Evolutionary conservation across 2,797 vertebrate genomes (phyloP).

Genomic region (Avahi laniger): DNA sequence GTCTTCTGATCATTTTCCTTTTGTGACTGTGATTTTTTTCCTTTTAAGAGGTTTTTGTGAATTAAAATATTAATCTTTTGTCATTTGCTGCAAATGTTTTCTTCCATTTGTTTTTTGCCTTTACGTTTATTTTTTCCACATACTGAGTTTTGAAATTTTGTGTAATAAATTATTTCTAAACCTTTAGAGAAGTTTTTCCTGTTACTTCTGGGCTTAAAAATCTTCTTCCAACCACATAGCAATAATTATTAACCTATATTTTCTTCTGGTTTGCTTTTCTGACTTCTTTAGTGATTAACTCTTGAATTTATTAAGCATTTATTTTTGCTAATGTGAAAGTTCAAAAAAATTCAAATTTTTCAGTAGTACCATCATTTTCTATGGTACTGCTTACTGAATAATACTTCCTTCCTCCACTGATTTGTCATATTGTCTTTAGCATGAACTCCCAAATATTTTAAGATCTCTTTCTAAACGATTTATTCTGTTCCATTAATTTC

Average conservation of each 20-base stretch:
- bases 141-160: slow-evolving; percentile 8
- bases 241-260: not conserved
- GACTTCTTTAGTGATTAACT: not conserved
- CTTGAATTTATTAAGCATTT: not conserved
- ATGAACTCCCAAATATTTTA: not conserved
- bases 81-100: not conserved
- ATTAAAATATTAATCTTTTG: slow-evolving; percentile 24
- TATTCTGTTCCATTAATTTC: not conserved
- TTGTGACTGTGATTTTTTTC: slow-evolving; percentile 25
- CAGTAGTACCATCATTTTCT: not conserved
- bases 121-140: slow-evolving; percentile 26
- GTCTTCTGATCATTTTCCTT: slow-evolving; percentile 19
- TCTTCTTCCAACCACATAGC: not conserved
- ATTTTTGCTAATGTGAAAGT: not conserved
- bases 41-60: slow-evolving; percentile 8
- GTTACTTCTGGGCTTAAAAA: not conserved
- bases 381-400: not conserved
- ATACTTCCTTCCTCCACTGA: not conserved
- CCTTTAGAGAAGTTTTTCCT: not conserved
- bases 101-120: not conserved
- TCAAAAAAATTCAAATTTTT: slow-evolving; percentile 16
- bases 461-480: not conserved
- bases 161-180: not conserved
- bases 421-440: not conserved
- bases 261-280: not conserved